These are phyloP conservation scores for Capreolus pygargus DNA, from an alignment of 2,113 vertebrate species.

Conservation along the genomic window DNA sequence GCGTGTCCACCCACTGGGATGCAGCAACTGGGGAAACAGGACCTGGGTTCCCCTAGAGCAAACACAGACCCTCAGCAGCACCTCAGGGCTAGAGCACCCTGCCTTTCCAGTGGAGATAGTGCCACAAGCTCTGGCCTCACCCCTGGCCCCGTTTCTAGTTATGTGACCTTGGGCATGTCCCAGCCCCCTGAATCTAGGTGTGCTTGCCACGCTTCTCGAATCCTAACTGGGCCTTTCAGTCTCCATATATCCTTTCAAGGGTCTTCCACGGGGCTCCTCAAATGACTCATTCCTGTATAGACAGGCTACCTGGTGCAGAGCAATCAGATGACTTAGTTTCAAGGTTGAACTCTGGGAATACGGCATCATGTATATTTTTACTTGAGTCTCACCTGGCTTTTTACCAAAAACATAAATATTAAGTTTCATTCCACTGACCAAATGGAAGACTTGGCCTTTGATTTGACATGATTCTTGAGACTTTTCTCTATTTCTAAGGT, in stretches of 20 bases:
- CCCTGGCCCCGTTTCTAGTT: fast-evolving
- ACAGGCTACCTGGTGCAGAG: not conserved
- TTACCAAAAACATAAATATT: not conserved
- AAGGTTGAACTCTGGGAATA: not conserved
- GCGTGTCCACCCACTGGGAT: not conserved
- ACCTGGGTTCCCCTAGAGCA: not conserved
- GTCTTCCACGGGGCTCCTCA: not conserved
- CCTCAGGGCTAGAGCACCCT: not conserved
- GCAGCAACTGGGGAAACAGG: not conserved
- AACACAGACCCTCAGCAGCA: not conserved
- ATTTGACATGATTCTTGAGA: not conserved
- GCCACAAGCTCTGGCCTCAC: not conserved
- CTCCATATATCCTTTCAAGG: not conserved
- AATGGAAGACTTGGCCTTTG: not conserved
- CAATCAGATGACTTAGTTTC: not conserved
- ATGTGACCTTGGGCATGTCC: fast-evolving
- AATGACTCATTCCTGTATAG: fast-evolving
- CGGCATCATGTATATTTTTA: not conserved
- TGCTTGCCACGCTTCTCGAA: not conserved
- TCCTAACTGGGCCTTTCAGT: not conserved
- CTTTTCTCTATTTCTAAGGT: not conserved
- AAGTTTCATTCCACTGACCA: not conserved
- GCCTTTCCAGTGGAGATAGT: not conserved
- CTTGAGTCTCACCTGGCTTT: not conserved
- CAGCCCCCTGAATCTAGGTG: too few relatives aligned